phyloP scores from a whole-genome alignment of 2,113 vertebrate genomes.

The Hippolais icterina region DNA sequence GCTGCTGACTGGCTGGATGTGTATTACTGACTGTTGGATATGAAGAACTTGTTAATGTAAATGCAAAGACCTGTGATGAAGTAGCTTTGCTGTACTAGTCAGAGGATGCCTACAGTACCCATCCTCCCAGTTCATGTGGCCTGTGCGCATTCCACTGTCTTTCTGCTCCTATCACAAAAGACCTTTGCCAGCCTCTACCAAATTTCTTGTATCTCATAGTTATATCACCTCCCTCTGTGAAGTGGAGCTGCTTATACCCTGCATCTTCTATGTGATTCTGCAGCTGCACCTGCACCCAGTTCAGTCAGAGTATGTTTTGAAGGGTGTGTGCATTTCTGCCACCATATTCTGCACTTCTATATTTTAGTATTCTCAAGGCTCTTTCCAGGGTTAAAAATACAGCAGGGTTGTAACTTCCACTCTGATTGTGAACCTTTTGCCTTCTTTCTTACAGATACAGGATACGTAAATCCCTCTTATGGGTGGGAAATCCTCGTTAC shows the following conservation, averaged over 20 bases:
- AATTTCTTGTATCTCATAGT: neutral
- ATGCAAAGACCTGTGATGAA: neutral
- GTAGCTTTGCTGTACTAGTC: neutral
- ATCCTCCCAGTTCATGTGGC: neutral
- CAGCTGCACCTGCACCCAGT: neutral
- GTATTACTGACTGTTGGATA: neutral
- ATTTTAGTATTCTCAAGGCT: neutral
- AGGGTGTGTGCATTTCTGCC: neutral
- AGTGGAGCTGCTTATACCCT: neutral
- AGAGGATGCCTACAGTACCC: neutral
- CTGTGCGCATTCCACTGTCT: neutral
- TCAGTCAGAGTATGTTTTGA: neutral
- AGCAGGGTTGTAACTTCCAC: neutral
- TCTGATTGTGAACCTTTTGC: neutral
- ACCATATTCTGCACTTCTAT: neutral
- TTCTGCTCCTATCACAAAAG: neutral
- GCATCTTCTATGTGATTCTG: neutral
- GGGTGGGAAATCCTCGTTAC: neutral
- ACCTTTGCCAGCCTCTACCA: neutral
- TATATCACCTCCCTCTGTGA: neutral
- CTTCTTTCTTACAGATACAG: conserved; percentile 47
- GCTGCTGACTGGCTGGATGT: neutral
- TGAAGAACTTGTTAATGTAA: neutral
- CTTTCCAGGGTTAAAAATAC: neutral
- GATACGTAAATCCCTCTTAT: conserved; percentile 3